phyloP scores from a whole-genome alignment of 2,888 invertebrate genomes.

The Latrodectus hesperus region DNA sequence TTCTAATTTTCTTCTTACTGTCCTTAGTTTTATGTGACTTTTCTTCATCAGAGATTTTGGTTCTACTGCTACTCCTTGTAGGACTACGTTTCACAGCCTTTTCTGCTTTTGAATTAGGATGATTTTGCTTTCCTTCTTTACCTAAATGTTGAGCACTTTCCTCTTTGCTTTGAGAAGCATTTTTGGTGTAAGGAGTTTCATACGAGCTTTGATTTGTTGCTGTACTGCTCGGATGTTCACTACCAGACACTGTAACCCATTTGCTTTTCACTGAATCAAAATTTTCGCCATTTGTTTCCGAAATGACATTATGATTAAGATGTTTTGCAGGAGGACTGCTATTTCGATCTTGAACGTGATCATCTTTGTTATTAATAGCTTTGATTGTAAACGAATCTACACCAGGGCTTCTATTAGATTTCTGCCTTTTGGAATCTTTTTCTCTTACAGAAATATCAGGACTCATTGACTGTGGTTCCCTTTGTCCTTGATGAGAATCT shows the following conservation, averaged over 20 bases:
- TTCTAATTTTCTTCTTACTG: not conserved
- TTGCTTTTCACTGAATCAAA: slow-evolving; percentile 18
- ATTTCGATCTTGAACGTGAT: not conserved
- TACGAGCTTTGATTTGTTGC: not conserved
- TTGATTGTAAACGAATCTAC: slow-evolving; percentile 1
- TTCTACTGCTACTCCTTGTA: slow-evolving; percentile 33
- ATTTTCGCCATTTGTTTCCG: not conserved
- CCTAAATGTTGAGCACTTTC: not conserved
- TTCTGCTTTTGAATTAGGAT: not conserved
- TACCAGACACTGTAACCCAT: slow-evolving; percentile 20
- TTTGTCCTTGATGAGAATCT: not conserved
- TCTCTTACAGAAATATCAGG: not conserved
- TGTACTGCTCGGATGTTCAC: not conserved
- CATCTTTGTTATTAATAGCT: not conserved
- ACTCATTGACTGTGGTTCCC: slow-evolving; percentile 6
- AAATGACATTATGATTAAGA: not conserved
- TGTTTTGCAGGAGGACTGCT: not conserved
- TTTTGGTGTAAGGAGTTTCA: slow-evolving; percentile 14
- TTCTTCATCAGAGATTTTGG: slow-evolving; percentile 23
- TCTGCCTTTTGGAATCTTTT: slow-evolving; percentile 24
- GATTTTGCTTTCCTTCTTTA: slow-evolving; percentile 1
- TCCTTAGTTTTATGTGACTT: slow-evolving; percentile 22
- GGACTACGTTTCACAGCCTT: slow-evolving; percentile 11
- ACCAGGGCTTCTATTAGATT: not conserved
- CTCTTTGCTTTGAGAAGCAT: not conserved